A percentile compares a stretch with the other conserved stretches of the same genome.
Conservation (phyloP, 2,888 invertebrate genomes). For the Hydraecia micacea region DNA sequence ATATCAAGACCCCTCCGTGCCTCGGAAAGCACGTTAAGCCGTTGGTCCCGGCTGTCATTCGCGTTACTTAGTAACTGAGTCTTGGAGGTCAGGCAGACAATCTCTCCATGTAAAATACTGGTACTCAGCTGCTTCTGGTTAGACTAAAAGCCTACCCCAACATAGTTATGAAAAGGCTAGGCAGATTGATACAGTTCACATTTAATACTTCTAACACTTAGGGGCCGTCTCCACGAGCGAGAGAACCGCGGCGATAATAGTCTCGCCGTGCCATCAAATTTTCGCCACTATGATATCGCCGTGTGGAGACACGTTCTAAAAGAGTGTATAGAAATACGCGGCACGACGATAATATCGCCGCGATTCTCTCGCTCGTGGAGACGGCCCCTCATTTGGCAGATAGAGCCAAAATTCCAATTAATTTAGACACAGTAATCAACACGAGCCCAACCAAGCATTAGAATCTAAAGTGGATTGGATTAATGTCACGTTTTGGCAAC, state of each 20-base stretch:
- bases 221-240: no score
- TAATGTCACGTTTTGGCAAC: conserved; percentile 19
- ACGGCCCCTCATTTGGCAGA: neutral
- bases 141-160: neutral
- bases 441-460: conserved; percentile 16
- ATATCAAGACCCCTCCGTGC: neutral
- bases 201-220: neutral
- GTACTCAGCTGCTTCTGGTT: neutral
- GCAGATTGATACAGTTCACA: neutral
- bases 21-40: neutral
- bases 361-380: no score
- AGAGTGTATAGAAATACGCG: no score
- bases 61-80: neutral
- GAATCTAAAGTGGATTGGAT: conserved; percentile 38
- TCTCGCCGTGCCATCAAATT: no score
- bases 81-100: neutral
- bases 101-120: neutral
- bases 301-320: no score
- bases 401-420: conserved; percentile 20
- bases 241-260: no score
- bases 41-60: neutral
- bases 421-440: conserved; percentile 40
- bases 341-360: no score
- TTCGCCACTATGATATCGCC: no score
- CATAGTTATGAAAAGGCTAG: neutral